Conservation (phyloP, 2,888 invertebrate genomes). For the Eudasyphora cyanicolor region DNA sequence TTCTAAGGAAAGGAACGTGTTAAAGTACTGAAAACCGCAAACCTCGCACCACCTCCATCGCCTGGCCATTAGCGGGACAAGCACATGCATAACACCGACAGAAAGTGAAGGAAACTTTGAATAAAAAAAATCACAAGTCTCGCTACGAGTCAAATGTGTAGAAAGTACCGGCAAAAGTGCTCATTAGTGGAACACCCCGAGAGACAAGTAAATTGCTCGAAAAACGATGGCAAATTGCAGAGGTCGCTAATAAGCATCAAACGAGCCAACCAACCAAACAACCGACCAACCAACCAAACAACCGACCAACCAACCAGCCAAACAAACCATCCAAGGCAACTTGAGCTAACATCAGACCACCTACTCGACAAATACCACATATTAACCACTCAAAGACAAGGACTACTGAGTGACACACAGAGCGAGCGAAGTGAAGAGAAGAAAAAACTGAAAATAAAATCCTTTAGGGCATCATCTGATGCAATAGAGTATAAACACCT, state of each 20-base stretch:
- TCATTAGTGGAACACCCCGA: conserved; percentile 69
- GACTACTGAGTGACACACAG: background rate
- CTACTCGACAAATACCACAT: conserved; percentile 47
- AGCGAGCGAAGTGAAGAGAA: background rate
- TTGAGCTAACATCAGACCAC: conserved; percentile 26
- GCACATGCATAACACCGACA: conserved; percentile 17
- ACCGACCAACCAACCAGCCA: background rate
- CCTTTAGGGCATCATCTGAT: conserved; percentile 64
- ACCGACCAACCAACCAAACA: conserved; percentile 9
- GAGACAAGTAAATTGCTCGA: conserved; percentile 70
- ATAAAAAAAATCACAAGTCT: conserved; percentile 26
- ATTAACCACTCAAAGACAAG: conserved; percentile 49
- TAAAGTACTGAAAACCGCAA: conserved; percentile 59
- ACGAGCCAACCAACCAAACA: no score
- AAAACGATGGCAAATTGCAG: conserved; percentile 69
- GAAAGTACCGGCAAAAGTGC: conserved; percentile 66
- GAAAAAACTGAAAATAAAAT: conserved; percentile 1
- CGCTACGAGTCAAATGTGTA: conserved; percentile 39
- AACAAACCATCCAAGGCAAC: background rate
- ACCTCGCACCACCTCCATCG: background rate
- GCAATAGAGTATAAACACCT: conserved; percentile 59
- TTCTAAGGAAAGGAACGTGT: conserved; percentile 52
- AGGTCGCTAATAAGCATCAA: conserved; percentile 68
- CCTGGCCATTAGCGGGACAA: conserved; percentile 44
- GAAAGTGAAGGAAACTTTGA: background rate